These are phyloP conservation scores for Ophiothrix spiculata DNA, from an alignment of 35 echinoderm and acorn worm species.

Conservation along the genomic window DNA sequence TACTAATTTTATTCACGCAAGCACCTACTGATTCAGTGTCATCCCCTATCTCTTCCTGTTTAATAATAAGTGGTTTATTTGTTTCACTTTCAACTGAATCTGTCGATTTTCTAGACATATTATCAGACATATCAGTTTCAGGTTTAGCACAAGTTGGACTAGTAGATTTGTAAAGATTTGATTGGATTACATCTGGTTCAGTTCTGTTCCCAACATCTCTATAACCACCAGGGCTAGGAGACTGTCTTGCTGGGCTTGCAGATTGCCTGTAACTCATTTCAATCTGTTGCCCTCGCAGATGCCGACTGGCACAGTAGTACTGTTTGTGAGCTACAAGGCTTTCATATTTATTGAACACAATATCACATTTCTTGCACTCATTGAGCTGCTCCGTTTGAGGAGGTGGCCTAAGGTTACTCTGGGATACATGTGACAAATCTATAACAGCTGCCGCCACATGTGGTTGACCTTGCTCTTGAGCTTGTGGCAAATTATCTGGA, in stretches of 20 bases:
- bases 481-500: neutral
- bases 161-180: no score
- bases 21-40: no score
- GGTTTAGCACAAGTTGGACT: no score
- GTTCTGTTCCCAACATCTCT: neutral
- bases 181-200: no score
- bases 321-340: constrained; percentile 77
- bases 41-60: no score
- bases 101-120: no score
- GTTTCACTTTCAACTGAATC: no score
- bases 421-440: neutral
- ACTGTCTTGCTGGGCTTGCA: neutral
- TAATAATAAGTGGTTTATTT: no score
- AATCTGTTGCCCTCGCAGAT: constrained; percentile 16
- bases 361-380: constrained; percentile 70
- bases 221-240: neutral
- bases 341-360: constrained; percentile 65
- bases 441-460: constrained; percentile 6
- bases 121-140: no score
- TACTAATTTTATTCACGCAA: no score
- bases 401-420: neutral
- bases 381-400: constrained; percentile 17
- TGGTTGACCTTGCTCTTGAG: neutral
- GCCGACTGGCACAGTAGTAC: constrained; percentile 73
- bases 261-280: constrained; percentile 8